Base-by-base conservation (phyloP, 1,140 invertebrate genomes). In the Monochamus saltuarius region DNA sequence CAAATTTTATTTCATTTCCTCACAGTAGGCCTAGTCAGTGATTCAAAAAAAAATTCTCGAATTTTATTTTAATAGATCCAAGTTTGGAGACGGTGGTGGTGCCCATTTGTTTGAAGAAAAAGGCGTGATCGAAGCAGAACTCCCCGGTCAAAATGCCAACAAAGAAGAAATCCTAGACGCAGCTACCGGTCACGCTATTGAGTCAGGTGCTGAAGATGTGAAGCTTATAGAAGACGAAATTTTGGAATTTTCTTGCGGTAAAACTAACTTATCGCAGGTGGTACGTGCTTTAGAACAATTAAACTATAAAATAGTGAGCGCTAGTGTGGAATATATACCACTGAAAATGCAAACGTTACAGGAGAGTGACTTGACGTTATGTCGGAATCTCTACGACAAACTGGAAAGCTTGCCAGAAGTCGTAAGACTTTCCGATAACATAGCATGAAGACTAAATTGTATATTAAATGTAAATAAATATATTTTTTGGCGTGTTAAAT, bases 151-250 rank as follows among this genome's bases (percentile, higher is more conserved):
- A n/a, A 46, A 59, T 1, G 39, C 46, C 35, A 29, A 54, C 9
- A 59, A 65, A 1, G 56, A 71, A 11, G 74, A 66, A 50, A 39
- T 78, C 13, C 68, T 84, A 29, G 83, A 87, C 64, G 67, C 72
- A 38, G 83, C 81, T 10, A 81, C 80, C 8, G 84, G 87, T 29
- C 79, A 86, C 78, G 87, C 86, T 0, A 87, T 88, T 61, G 75
- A 79, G 59, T 68, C 76, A 39, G 83, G 82, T 3, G 85, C 85
- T 1, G 83, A 87, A 70, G 85, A 88, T 52, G 83, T 87, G 1
- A 74, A 79, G 73, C 36, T 81, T 37, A 62, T 81, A 17, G 70
- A 81, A 8, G 67, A 78, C 17, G 69, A 76, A 34, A 64, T 56
- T 35, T 75, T 77, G 13, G 45, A 81, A 76, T 84, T 84, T 56